Percentiles rank a stretch among this genome's conserved stretches.
Conservation (phyloP, 2,113 vertebrate genomes). For the Labrus mixtus region DNA sequence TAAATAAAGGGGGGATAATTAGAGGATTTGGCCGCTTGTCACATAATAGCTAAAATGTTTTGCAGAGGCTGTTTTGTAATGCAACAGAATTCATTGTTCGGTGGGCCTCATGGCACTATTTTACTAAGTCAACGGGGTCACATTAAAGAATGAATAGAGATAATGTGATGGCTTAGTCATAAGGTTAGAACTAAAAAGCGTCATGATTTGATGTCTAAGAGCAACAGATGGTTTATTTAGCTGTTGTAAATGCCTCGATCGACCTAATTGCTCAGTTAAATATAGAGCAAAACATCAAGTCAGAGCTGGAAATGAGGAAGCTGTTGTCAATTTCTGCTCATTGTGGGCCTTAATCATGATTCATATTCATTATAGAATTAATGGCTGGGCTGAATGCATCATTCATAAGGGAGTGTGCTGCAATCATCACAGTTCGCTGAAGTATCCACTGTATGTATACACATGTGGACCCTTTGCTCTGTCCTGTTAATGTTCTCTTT, state of each 20-base stretch:
- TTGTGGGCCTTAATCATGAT: conserved; percentile 31
- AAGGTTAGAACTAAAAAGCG: conserved; percentile 16
- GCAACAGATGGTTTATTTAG: conserved; percentile 26
- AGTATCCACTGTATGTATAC: not conserved
- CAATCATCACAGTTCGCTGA: conserved; percentile 38
- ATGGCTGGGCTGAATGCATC: conserved; percentile 37
- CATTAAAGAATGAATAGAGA: not conserved
- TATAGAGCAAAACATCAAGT: conserved; percentile 7
- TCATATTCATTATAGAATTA: conserved; percentile 35
- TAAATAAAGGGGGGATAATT: conserved; percentile 21
- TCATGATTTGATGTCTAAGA: not conserved
- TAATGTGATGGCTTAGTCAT: not conserved
- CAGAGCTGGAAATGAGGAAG: conserved; percentile 12
- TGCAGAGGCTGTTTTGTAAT: conserved; percentile 1
- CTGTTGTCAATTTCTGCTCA: conserved; percentile 44
- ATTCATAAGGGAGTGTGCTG: conserved; percentile 14
- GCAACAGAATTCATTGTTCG: conserved; percentile 16
- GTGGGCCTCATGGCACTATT: not conserved
- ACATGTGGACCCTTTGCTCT: not conserved
- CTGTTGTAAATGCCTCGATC: conserved; percentile 8
- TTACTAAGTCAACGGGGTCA: conserved; percentile 12
- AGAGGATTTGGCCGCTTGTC: not conserved
- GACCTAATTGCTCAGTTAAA: conserved; percentile 16
- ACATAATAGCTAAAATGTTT: conserved; percentile 12
- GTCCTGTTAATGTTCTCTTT: not conserved